phyloP scores from a whole-genome alignment of 2,888 invertebrate genomes.

The Dioctria linearis region DNA sequence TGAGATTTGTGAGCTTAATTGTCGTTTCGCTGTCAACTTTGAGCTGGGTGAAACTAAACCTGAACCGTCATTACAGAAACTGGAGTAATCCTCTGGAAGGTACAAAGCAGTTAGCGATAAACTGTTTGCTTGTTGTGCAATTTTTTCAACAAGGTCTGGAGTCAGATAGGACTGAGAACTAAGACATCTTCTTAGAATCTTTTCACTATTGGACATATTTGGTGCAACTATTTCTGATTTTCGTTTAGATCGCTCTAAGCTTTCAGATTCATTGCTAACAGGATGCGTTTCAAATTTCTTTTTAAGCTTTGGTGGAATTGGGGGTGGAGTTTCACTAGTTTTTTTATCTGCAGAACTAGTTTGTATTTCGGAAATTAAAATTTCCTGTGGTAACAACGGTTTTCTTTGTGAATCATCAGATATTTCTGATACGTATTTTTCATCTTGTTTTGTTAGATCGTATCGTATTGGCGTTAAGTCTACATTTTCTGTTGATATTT shows the following conservation, averaged over 20 bases:
- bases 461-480: neutral
- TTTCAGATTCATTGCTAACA: neutral
- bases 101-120: slow-evolving; percentile 50
- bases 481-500: neutral
- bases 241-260: slow-evolving; percentile 7
- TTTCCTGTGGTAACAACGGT: neutral
- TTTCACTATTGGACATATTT: slow-evolving; percentile 53
- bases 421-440: neutral
- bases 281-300: neutral
- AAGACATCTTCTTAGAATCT: slow-evolving; percentile 54
- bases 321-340: slow-evolving; percentile 10
- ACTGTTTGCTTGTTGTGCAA: slow-evolving; percentile 56
- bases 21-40: slow-evolving; percentile 56
- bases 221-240: slow-evolving; percentile 37
- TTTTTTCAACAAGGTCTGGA: slow-evolving; percentile 58
- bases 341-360: slow-evolving; percentile 34
- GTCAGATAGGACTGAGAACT: slow-evolving; percentile 59
- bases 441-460: neutral
- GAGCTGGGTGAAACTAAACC: slow-evolving; percentile 57
- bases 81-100: slow-evolving; percentile 52
- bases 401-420: neutral
- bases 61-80: slow-evolving; percentile 57
- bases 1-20: slow-evolving; percentile 49
- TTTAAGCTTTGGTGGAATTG: slow-evolving; percentile 40
- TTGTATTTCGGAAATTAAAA: slow-evolving; percentile 20